Evolutionary conservation across 53 echinoderm and acorn worm species (phyloP), one percentile per base, ranked within the genome.

Genomic region (Apostichopus leukothele): DNA sequence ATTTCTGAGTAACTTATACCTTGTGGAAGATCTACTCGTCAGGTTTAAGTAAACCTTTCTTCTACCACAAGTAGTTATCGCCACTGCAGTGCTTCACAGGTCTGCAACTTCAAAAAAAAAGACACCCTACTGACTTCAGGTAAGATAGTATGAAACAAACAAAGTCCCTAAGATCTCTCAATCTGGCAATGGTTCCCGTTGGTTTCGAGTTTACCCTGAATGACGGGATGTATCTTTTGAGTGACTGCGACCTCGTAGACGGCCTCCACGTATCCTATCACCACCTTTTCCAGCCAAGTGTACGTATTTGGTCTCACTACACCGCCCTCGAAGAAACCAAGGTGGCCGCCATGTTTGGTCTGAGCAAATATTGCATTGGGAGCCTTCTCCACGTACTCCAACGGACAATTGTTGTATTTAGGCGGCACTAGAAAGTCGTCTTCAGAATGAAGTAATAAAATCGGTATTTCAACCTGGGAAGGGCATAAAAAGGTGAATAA

Each of bases 311-410:
- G 91, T 54, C 75, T 71, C 60, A 99, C 50, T 60, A 96, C 25
- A 18, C 99, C 99, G 21, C 99, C 99, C 67, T 99, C 99, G 68
- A 96, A 99, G 92, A 94, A 99, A 26, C 99, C 99, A 77, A 99
- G 94, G 88, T 99, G 99, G 91, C 99, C 99, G 60, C 99, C 99
- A 76, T 99, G 99, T 81, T 94, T 99, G 92, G 99, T 96, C 88
- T 93, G 91, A 0, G 91, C 96, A 63, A 94, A 94, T 75, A 99
- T 92, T 22, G 94, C 95, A 51, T 93, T 92, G 66, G 92, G 92
- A 3, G 95, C 94, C 12, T 88, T 90, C 59, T 93, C 83, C 73
- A 92, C 89, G 52, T 91, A 93, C 39, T 91, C 86, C 26, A 63
- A 50, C 5, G 99, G 99, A 18, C 92, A 89, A 55, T 50, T 75